A percentile compares a stretch with the other conserved stretches of the same genome.
These are phyloP conservation scores for Meteorus cinctellus DNA, from an alignment of 2,888 invertebrate genomes.

Conservation along the genomic window DNA sequence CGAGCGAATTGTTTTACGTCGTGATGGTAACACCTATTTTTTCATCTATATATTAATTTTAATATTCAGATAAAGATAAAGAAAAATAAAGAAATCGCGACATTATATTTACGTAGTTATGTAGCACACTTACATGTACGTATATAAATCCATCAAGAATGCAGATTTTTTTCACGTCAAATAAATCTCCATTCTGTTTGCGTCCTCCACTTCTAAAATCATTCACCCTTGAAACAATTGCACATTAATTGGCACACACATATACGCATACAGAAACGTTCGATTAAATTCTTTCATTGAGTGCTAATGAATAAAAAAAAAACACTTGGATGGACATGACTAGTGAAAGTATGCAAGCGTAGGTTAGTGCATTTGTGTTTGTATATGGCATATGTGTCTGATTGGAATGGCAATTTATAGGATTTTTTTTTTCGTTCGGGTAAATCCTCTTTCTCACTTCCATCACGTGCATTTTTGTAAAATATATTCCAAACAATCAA, in stretches of 20 bases:
- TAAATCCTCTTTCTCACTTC: background rate
- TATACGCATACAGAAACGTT: constrained; percentile 8
- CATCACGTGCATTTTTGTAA: background rate
- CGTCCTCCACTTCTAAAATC: constrained; percentile 4
- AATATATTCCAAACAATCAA: constrained; percentile 38
- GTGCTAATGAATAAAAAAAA: constrained; percentile 20
- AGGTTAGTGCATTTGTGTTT: background rate
- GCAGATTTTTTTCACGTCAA: constrained; percentile 9
- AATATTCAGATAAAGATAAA: background rate
- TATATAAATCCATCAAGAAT: constrained; percentile 10
- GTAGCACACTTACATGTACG: background rate
- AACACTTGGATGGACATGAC: constrained; percentile 37
- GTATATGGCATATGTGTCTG: constrained; percentile 28
- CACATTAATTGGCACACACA: constrained; percentile 4
- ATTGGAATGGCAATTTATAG: constrained; percentile 9
- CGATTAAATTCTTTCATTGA: constrained; percentile 17
- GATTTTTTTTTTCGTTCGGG: background rate
- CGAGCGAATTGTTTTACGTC: constrained; percentile 34
- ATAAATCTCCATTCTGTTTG: constrained; percentile 7
- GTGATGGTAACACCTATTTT: background rate
- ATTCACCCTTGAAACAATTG: constrained; percentile 16
- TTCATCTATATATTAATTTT: background rate
- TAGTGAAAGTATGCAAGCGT: constrained; percentile 27
- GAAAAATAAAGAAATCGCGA: too few relatives aligned
- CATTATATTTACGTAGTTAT: background rate